Conservation (phyloP, 2,113 vertebrate genomes). For the Myiopsitta monachus region DNA sequence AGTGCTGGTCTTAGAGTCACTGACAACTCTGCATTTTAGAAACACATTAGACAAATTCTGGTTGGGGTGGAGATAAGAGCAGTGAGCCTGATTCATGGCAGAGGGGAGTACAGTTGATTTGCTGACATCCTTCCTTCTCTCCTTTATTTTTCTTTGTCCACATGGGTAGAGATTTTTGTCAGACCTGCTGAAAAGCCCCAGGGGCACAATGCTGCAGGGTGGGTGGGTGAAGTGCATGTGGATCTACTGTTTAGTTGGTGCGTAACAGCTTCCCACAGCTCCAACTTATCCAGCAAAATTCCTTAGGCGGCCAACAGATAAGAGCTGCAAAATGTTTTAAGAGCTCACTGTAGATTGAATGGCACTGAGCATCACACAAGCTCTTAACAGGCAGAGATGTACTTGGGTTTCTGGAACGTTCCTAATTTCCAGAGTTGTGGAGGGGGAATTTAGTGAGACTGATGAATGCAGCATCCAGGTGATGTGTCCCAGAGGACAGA, state of each 20-base stretch:
- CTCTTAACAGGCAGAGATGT: not conserved
- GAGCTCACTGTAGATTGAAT: not conserved
- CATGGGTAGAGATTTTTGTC: not conserved
- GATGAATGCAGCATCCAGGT: not conserved
- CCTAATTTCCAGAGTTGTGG: accelerated
- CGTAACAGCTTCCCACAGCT: not conserved
- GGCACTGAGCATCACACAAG: not conserved
- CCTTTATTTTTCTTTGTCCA: not conserved
- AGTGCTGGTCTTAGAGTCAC: not conserved
- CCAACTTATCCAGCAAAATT: not conserved
- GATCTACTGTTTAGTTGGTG: not conserved
- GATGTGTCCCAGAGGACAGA: not conserved
- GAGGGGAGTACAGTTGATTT: not conserved
- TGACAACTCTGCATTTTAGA: not conserved
- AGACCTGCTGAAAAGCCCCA: not conserved
- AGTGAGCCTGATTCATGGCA: not conserved
- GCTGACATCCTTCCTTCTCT: not conserved
- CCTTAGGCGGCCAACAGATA: not conserved
- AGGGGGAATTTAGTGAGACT: not conserved
- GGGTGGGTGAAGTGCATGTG: accelerated
- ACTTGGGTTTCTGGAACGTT: not conserved
- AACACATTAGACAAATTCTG: not conserved
- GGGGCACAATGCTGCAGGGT: not conserved
- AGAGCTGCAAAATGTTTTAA: not conserved
- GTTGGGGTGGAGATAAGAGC: not conserved